Base-by-base conservation (phyloP, 2,888 invertebrate species). In the Orchesella flavescens region DNA sequence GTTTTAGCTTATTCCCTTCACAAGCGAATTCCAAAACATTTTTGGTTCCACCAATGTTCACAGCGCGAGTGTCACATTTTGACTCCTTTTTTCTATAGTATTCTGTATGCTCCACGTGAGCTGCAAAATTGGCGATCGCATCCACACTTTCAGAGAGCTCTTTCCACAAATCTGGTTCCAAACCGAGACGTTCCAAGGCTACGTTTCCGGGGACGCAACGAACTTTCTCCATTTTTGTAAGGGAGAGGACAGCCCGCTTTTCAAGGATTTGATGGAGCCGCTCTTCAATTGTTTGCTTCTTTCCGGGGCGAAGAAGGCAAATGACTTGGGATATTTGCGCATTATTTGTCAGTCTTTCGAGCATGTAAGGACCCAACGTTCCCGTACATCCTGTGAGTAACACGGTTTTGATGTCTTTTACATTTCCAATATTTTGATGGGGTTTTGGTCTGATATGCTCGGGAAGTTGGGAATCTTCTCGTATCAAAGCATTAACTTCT, bases 301-400 rank as follows among this genome's bases (percentile, higher is more conserved):
- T 34, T 12, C 15, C 12, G 15, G 65, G 74, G 23, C 84, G 61
- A 1, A 86, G 43, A 4, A 84, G 53, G 59, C 79, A 79, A 17
- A 43, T 24, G 1, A 84, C 34, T 34, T 65, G 53, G 9, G 21
- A 49, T 17, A 84, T 66, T 10, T 65, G 57, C 7, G 17, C 15
- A 17, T 24, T 12, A 2, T 76, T 63, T 0, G 65, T 34, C 10
- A 86, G 9, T 43, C 81, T 69, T 15, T 73, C 19, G 10, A 86
- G 24, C 19, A 86, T n/a, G 43, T 81, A 77, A 1, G 83, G 78
- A 0, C 82, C 86, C 13, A 86, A 53, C 15, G 68, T 82, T 1
- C 86, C 86, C 1, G 86, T 86, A 0, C 44, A 81, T 10, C 86
- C 86, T 0, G 86, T 86, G 4, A 86, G 19, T 12, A 86, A 44